Evolutionary conservation across 2,113 vertebrate species (phyloP).

Genomic region (Zosterops hypoxanthus): DNA sequence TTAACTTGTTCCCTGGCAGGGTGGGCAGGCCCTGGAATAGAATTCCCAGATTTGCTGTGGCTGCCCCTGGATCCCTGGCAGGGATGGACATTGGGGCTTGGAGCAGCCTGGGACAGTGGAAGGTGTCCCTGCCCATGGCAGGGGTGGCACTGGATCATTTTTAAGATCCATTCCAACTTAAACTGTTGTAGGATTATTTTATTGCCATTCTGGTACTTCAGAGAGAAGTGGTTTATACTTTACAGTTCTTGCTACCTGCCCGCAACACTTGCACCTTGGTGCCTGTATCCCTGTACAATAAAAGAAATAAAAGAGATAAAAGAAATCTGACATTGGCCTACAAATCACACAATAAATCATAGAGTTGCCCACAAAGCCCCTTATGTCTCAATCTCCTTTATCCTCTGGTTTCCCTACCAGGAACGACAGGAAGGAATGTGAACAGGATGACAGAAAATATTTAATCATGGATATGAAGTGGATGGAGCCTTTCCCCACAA

Average conservation of each 20-base stretch:
- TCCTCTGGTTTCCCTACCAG: background rate
- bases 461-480: background rate
- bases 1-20: fast-evolving
- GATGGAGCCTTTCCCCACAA: background rate
- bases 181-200: background rate
- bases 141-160: fast-evolving
- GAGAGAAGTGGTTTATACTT: background rate
- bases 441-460: background rate
- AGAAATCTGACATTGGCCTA: background rate
- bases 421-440: background rate
- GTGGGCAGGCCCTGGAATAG: background rate
- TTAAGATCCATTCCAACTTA: background rate
- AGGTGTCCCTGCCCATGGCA: background rate
- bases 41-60: background rate
- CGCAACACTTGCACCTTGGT: background rate
- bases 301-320: background rate
- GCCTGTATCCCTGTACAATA: background rate
- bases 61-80: background rate
- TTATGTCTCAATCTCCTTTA: background rate
- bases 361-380: background rate
- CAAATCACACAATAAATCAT: background rate
- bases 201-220: background rate
- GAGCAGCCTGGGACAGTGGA: background rate
- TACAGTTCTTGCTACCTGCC: background rate
- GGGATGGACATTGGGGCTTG: fast-evolving